Percentiles rank a stretch among this genome's conserved stretches.
phyloP scores from a whole-genome alignment of 2,888 invertebrate genomes.

The Balanococcus diminutus region DNA sequence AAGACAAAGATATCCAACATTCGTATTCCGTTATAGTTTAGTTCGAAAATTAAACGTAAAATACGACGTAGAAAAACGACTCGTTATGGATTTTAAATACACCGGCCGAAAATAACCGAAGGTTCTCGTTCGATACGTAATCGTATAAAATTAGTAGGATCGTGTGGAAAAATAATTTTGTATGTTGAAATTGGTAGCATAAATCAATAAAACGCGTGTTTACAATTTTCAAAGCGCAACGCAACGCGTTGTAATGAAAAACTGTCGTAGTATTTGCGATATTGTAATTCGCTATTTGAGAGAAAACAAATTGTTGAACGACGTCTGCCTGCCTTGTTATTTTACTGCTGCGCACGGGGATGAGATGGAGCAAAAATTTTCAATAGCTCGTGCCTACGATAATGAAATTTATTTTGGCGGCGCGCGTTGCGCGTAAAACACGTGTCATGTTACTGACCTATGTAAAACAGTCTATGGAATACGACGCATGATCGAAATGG shows the following conservation, averaged over 20 bases:
- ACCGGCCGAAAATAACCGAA: no score
- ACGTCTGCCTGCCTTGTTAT: not conserved
- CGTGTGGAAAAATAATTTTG: not conserved
- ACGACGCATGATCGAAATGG: not conserved
- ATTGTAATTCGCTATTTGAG: not conserved
- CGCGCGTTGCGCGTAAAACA: not conserved
- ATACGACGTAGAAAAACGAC: not conserved
- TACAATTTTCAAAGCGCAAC: not conserved
- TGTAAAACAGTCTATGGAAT: not conserved
- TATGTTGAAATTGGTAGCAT: not conserved
- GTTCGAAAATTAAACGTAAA: not conserved
- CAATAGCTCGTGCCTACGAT: not conserved
- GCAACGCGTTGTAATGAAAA: not conserved
- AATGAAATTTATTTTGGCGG: not conserved
- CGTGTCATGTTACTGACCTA: slow-evolving; percentile 17
- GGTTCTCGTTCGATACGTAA: not conserved
- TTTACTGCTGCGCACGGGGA: not conserved
- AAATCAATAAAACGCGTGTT: not conserved
- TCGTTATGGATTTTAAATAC: not conserved
- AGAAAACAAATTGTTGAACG: not conserved
- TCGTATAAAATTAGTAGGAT: not conserved
- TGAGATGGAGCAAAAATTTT: not conserved
- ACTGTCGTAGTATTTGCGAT: not conserved
- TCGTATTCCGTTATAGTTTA: no score
- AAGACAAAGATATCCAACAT: not conserved